Evolutionary conservation across 2,113 vertebrate genomes (phyloP).

Genomic region (Nicator chloris): DNA sequence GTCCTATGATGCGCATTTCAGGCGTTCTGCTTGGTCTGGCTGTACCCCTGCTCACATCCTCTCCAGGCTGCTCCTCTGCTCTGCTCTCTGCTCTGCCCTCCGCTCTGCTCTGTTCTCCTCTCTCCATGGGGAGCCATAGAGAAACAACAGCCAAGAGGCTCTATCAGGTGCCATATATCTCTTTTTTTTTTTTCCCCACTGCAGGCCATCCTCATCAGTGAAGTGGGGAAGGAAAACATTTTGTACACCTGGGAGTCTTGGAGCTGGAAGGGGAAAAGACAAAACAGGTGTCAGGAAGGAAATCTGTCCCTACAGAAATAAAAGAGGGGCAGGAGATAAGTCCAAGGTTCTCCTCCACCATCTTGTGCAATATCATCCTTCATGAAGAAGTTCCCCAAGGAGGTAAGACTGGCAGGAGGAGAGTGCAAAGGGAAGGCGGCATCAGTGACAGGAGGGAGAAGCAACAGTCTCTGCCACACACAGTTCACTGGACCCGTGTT

Average conservation of each 20-base stretch:
- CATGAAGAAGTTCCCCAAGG: not conserved
- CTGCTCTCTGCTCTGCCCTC: not conserved
- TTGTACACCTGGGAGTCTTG: not conserved
- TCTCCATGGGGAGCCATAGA: fast-evolving
- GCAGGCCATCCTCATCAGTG: not conserved
- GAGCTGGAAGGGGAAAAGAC: not conserved
- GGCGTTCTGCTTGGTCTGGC: not conserved
- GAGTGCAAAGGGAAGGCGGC: not conserved
- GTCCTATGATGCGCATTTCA: not conserved
- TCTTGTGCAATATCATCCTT: not conserved
- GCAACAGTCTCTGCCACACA: not conserved
- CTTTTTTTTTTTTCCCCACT: not conserved
- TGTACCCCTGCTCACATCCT: not conserved
- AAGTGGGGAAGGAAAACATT: not conserved
- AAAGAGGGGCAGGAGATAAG: not conserved
- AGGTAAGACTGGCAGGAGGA: not conserved
- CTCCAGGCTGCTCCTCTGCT: not conserved
- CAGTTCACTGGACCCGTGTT: not conserved
- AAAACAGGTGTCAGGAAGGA: not conserved
- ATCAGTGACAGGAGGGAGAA: not conserved
- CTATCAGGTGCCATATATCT: not conserved
- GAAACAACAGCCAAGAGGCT: not conserved
- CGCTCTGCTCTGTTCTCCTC: not conserved
- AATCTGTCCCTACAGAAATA: not conserved
- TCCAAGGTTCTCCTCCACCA: not conserved